Percentiles rank a stretch among this genome's conserved stretches.
Evolutionary conservation across 1,140 invertebrate species (phyloP).

Genomic region (Phthorimaea operculella): DNA sequence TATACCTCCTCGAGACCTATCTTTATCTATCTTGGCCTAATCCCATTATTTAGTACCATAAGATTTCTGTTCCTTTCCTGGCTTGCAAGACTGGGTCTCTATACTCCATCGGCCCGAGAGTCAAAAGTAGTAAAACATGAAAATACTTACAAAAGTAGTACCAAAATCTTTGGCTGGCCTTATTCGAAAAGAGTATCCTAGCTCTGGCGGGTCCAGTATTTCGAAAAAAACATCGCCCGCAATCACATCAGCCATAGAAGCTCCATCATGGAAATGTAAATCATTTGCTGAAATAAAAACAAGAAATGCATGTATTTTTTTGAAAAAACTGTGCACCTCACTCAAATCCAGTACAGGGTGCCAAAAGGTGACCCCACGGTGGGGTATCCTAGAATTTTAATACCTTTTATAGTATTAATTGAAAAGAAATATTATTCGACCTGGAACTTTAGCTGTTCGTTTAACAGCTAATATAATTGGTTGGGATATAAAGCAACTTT

Average conservation of each 20-base stretch:
- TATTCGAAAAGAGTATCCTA: constrained; percentile 82
- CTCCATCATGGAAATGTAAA: constrained; percentile 65
- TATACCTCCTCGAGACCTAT: too few relatives aligned
- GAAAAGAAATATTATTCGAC: constrained; percentile 73
- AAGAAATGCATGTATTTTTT: constrained; percentile 33
- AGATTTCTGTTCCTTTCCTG: too few relatives aligned
- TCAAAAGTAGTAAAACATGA: too few relatives aligned
- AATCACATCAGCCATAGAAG: constrained; percentile 70
- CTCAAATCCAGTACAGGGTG: too few relatives aligned
- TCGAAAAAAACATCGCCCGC: constrained; percentile 83
- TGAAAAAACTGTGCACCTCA: constrained; percentile 12
- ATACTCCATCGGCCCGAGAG: too few relatives aligned
- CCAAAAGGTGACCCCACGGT: too few relatives aligned
- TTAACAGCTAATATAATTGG: constrained; percentile 68
- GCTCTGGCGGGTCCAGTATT: constrained; percentile 80
- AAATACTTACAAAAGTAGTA: constrained; percentile 75
- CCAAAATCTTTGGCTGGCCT: constrained; percentile 86
- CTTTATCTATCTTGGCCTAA: too few relatives aligned
- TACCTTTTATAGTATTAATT: constrained; percentile 70
- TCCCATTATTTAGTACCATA: too few relatives aligned
- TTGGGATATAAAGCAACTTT: too few relatives aligned
- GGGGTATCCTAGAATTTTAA: constrained; percentile 65
- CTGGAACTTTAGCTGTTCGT: constrained; percentile 72
- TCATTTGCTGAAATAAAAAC: constrained; percentile 60
- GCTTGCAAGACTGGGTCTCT: too few relatives aligned